A percentile compares a stretch with the other conserved stretches of the same genome.
Conservation (phyloP, 2,797 vertebrate species). For the Myoxocephalus aenaeus region DNA sequence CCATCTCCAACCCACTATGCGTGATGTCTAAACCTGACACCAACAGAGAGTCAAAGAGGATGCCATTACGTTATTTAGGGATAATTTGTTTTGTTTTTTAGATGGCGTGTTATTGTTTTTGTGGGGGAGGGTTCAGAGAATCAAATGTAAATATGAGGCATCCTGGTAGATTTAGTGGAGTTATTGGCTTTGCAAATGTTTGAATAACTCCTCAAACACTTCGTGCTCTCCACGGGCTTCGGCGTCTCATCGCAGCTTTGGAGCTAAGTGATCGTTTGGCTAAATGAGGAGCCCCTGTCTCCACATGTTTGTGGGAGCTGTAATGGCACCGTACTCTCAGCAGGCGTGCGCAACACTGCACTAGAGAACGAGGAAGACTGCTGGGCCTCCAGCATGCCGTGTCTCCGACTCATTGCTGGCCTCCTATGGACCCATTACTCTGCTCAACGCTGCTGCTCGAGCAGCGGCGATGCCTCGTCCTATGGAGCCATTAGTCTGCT, state of each 20-base stretch:
- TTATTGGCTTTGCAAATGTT: constrained; percentile 98
- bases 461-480: constrained; percentile 87
- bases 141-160: constrained; percentile 83
- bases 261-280: constrained; percentile 97
- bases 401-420: constrained; percentile 87
- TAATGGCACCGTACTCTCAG: constrained; percentile 93
- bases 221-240: constrained; percentile 91
- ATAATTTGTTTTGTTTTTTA: constrained; percentile 33
- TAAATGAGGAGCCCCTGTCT: constrained; percentile 94
- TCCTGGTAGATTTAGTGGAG: constrained; percentile 96
- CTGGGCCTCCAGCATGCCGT: constrained; percentile 91
- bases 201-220: constrained; percentile 97
- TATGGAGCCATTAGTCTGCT: constrained; percentile 92
- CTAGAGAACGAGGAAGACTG: constrained; percentile 88
- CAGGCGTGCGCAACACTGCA: constrained; percentile 90
- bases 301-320: constrained; percentile 91
- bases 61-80: constrained; percentile 56
- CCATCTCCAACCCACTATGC: constrained; percentile 56
- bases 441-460: constrained; percentile 89
- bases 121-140: constrained; percentile 57
- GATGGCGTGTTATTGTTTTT: constrained; percentile 65
- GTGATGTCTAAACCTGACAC: constrained; percentile 63
- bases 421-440: constrained; percentile 92
- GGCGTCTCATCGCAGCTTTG: constrained; percentile 90
- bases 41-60: constrained; percentile 66